Percentiles rank a stretch among this genome's conserved stretches.
Conservation (phyloP, 2,888 invertebrate genomes). For the Drosophila mulleri region DNA sequence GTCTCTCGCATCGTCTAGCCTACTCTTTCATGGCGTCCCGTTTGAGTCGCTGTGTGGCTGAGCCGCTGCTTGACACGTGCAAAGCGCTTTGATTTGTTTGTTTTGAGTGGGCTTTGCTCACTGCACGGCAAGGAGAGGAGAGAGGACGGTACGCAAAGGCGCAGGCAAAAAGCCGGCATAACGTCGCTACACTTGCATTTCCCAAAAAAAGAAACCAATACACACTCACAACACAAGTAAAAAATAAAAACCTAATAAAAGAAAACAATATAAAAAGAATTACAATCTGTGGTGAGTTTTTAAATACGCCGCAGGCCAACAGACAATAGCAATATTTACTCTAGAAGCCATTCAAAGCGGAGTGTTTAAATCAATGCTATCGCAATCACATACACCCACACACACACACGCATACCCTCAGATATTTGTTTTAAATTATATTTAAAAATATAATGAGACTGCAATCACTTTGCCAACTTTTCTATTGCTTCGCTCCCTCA, state of each 20-base stretch:
- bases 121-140: slow-evolving; percentile 1
- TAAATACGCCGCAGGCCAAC: slow-evolving; percentile 27
- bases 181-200: slow-evolving; percentile 11
- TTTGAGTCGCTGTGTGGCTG: slow-evolving; percentile 18
- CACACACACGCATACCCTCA: neutral
- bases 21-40: slow-evolving; percentile 1
- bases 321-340: slow-evolving; percentile 32
- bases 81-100: slow-evolving; percentile 63
- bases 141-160: neutral
- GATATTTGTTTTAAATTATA: neutral
- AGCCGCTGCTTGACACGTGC: slow-evolving; percentile 53
- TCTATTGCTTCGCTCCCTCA: neutral
- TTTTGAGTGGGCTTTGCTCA: slow-evolving; percentile 54
- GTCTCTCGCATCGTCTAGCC: slow-evolving; percentile 4
- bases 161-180: slow-evolving; percentile 51
- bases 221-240: no score
- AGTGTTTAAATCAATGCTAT: slow-evolving; percentile 37
- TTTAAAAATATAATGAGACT: neutral
- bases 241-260: slow-evolving; percentile 1
- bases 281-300: slow-evolving; percentile 40
- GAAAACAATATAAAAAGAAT: slow-evolving; percentile 13
- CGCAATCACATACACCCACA: neutral
- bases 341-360: slow-evolving; percentile 26
- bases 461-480: neutral
- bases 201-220: neutral